These are phyloP conservation scores for Melanerpes aurifrons DNA, from an alignment of 2,113 vertebrate genomes.

Conservation along the genomic window DNA sequence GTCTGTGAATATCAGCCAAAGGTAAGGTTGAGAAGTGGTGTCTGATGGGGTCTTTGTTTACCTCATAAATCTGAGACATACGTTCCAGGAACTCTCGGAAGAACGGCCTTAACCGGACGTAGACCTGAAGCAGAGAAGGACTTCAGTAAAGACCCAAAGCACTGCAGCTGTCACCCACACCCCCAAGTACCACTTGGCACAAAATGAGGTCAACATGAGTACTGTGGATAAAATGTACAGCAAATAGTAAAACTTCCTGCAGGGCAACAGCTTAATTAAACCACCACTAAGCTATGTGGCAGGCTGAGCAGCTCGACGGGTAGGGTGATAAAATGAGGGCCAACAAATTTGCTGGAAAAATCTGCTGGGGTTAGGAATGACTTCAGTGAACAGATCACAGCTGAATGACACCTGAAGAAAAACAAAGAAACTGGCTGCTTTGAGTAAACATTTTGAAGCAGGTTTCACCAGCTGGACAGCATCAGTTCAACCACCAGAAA, in stretches of 20 bases:
- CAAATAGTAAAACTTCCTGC: not conserved
- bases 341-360: not conserved
- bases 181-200: no score
- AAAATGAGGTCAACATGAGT: not conserved
- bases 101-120: conserved; percentile 95
- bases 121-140: conserved; percentile 82
- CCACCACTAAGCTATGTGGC: not conserved
- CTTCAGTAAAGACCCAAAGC: not conserved
- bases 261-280: not conserved
- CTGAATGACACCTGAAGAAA: not conserved
- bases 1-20: not conserved
- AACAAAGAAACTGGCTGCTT: not conserved
- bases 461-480: conserved; percentile 44
- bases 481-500: not conserved
- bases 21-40: no score
- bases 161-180: not conserved
- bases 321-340: no score
- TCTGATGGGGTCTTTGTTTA: conserved; percentile 52
- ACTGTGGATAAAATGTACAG: not conserved
- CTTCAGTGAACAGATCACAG: not conserved
- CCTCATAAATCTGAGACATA: conserved; percentile 99
- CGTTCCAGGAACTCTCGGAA: conserved; percentile 98
- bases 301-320: not conserved
- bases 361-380: not conserved
- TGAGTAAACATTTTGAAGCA: not conserved